A percentile compares a stretch with the other conserved stretches of the same genome.
Conservation (phyloP, 2,888 invertebrate genomes). For the Koerneria pararmatus region DNA sequence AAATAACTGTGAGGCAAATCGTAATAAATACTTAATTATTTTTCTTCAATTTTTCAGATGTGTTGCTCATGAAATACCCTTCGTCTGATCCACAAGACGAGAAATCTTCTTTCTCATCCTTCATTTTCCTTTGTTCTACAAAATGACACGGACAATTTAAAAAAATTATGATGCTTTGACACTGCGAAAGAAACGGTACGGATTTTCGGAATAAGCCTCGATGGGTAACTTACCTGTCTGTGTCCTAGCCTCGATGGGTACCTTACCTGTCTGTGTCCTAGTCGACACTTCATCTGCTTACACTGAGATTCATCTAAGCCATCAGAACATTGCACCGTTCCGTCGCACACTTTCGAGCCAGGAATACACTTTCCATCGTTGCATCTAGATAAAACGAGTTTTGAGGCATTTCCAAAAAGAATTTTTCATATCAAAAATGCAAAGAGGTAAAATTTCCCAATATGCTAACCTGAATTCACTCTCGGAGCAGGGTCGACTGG, state of each 20-base stretch:
- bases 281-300: slow-evolving; percentile 43
- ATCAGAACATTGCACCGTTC: slow-evolving; percentile 83
- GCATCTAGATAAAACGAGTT: slow-evolving; percentile 42
- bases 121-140: too few relatives aligned
- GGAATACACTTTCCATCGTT: slow-evolving; percentile 83
- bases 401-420: background rate
- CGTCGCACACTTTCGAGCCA: slow-evolving; percentile 88
- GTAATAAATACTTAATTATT: too few relatives aligned
- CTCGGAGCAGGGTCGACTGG: slow-evolving; percentile 66
- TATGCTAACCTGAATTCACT: slow-evolving; percentile 53
- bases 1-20: too few relatives aligned
- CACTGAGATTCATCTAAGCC: slow-evolving; percentile 74
- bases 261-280: slow-evolving; percentile 51
- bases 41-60: too few relatives aligned
- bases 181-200: too few relatives aligned
- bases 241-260: slow-evolving; percentile 53
- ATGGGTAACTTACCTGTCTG: background rate
- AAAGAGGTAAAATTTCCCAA: background rate
- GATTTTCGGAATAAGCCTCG: too few relatives aligned
- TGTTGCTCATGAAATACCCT: too few relatives aligned
- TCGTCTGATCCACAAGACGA: too few relatives aligned
- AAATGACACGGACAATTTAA: too few relatives aligned
- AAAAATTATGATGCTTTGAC: too few relatives aligned
- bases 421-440: background rate
- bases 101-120: too few relatives aligned